Conservation (phyloP, 2,113 vertebrate species). For the human (Homo sapiens) region GRCh38 chr4:169741001-169741500, state of each 20-base stretch:
- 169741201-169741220: background rate
- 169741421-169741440: background rate
- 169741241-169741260: background rate
- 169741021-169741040: background rate
- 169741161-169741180: background rate
- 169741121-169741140: background rate
- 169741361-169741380: background rate
- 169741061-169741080: background rate
- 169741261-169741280: background rate
- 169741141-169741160: background rate
- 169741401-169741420: slow-evolving; percentile 31
- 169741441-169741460: background rate
- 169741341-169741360: background rate
- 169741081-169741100: background rate
- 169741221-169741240: background rate
- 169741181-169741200: background rate
- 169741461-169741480: background rate
- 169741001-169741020: background rate
- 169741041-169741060: background rate
- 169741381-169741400: background rate
- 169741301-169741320: background rate
- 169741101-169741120: background rate
- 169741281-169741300: background rate
- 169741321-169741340: background rate
- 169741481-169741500: background rate